phyloP scores from a whole-genome alignment of 2,888 invertebrate species.

The Cephus nigrinus region DNA sequence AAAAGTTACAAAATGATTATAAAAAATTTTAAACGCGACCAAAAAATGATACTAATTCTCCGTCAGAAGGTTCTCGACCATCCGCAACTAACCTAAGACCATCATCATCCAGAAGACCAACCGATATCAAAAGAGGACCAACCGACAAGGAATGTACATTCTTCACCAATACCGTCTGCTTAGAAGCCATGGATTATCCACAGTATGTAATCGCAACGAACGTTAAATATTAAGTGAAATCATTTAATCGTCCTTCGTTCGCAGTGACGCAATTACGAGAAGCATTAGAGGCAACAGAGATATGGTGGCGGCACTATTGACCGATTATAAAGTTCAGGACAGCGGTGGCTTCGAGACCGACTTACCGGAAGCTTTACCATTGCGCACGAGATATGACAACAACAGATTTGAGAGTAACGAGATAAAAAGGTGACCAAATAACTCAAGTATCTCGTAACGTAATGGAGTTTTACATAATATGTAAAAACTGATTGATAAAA shows the following conservation, averaged over 20 bases:
- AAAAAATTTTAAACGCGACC: not conserved
- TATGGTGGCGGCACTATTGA: slow-evolving; percentile 76
- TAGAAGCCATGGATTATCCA: slow-evolving; percentile 81
- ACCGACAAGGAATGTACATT: slow-evolving; percentile 71
- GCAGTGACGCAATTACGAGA: slow-evolving; percentile 76
- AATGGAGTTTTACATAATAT: slow-evolving; percentile 1
- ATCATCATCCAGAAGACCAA: slow-evolving; percentile 41
- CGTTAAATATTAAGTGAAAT: not conserved
- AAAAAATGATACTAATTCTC: not conserved
- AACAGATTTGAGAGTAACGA: slow-evolving; percentile 56
- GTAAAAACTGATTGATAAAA: not conserved
- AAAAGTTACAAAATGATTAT: not conserved
- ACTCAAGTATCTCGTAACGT: not conserved
- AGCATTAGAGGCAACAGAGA: slow-evolving; percentile 77
- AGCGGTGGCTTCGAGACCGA: slow-evolving; percentile 71
- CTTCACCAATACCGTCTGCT: slow-evolving; percentile 79
- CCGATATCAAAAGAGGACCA: slow-evolving; percentile 53
- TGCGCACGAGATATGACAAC: slow-evolving; percentile 45
- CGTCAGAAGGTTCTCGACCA: slow-evolving; percentile 52
- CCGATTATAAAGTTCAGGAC: slow-evolving; percentile 74
- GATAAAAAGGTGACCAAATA: slow-evolving; percentile 55
- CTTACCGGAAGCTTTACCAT: slow-evolving; percentile 62
- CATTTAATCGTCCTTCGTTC: slow-evolving; percentile 7
- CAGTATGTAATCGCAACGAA: slow-evolving; percentile 70
- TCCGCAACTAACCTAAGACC: slow-evolving; percentile 44